Base-by-base conservation (phyloP, 2,797 vertebrate species). In the Hippopotamyrus pictus region DNA sequence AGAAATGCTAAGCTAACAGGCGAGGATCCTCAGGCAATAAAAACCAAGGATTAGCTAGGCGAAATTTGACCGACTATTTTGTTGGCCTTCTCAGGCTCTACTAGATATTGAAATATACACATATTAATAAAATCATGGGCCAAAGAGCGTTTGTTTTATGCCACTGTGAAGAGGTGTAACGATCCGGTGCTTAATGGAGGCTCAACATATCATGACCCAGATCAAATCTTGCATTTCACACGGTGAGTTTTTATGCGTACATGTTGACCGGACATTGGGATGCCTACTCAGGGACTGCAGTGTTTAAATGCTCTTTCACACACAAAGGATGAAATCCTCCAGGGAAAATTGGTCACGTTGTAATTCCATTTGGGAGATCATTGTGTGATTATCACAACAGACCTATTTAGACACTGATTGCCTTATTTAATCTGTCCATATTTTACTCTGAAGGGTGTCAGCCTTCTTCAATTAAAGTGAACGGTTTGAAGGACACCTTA, bases 391-490 rank as follows among this genome's bases (percentile, higher is more conserved):
- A 96, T 95, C 94, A 94, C 95, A 93, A 92, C 93, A 88, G 93
- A 94, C 94, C 95, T 95, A 96, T 96, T 96, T 95, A 93, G 93
- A 95, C 94, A 95, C 95, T 97, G 96, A 96, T 97, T 96, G 94
- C 95, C 94, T 96, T 95, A 95, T 96, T 96, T 96, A 96, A 96
- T 97, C 95, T 96, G 96, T 95, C 96, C 95, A 94, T 95, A 96
- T 96, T 95, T 95, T 93, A 94, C 93, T 91, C 89, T 41, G 94
- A 95, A 95, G 94, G 95, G 94, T 94, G 95, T 95, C 94, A 96
- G 95, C 95, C 94, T 95, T 93, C 93, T 94, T 93, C 92, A 93
- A 93, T 94, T 94, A 95, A 95, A 95, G 92, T 89, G 90, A 95
- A 95, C 95, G 94, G 93, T 93, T 95, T 91, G 94, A 94, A 96